Percentiles rank a stretch among this genome's conserved stretches.
These are phyloP conservation scores for Anneissia japonica DNA, from an alignment of 35 echinoderm and acorn worm genomes.

Conservation along the genomic window DNA sequence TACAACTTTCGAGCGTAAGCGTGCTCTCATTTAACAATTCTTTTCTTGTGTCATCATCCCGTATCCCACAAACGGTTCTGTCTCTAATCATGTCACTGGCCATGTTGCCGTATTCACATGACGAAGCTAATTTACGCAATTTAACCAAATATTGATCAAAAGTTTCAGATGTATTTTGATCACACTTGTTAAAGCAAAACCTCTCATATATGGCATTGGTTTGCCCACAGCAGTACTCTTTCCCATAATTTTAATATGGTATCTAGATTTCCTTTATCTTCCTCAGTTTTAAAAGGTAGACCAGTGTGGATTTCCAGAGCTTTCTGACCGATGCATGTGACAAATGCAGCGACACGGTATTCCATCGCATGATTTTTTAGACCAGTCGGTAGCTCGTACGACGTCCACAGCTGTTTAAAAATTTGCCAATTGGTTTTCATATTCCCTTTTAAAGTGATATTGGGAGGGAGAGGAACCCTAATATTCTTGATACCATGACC, in stretches of 20 bases:
- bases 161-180: constrained; percentile 19
- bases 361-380: not conserved
- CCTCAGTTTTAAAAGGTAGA: not conserved
- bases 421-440: not conserved
- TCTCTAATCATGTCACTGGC: constrained; percentile 25
- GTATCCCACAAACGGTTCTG: constrained; percentile 32
- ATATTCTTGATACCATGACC: not conserved
- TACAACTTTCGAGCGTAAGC: not conserved
- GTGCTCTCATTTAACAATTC: not conserved
- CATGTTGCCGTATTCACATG: constrained; percentile 24
- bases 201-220: constrained; percentile 46
- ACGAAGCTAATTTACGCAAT: constrained; percentile 20
- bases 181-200: constrained; percentile 38
- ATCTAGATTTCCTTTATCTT: not conserved
- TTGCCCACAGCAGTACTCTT: not conserved
- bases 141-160: constrained; percentile 28
- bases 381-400: not conserved
- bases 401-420: not conserved
- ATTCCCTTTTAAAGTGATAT: not conserved
- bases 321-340: not conserved
- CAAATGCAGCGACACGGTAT: not conserved
- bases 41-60: constrained; percentile 4
- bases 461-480: constrained; percentile 2
- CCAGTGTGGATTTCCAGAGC: not conserved
- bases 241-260: not conserved